These are phyloP conservation scores for Ophiothrix spiculata DNA, from an alignment of 35 echinoderm and acorn worm genomes.

Conservation along the genomic window DNA sequence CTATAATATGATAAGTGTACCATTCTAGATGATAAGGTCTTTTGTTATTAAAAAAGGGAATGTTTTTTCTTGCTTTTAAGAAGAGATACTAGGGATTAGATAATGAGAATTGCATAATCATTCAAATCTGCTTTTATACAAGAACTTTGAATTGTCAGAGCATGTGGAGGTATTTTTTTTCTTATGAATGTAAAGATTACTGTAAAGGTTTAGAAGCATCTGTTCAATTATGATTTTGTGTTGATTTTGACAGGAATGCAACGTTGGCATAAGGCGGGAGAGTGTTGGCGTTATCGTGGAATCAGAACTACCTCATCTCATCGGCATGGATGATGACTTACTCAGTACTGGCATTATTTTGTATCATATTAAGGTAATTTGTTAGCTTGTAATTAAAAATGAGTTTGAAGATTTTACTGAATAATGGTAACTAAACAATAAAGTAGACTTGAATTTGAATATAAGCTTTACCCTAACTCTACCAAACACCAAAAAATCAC, in stretches of 20 bases:
- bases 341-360: slow-evolving; percentile 91
- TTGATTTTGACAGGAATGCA: slow-evolving; percentile 74
- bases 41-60: too few relatives aligned
- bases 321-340: slow-evolving; percentile 90
- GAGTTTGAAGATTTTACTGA: too few relatives aligned
- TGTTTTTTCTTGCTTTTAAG: too few relatives aligned
- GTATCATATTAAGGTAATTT: slow-evolving; percentile 89
- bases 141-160: neutral
- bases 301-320: slow-evolving; percentile 97
- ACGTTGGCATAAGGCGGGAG: slow-evolving; percentile 83
- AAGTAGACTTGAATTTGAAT: too few relatives aligned
- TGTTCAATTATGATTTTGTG: neutral
- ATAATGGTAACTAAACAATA: too few relatives aligned
- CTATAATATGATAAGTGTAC: too few relatives aligned
- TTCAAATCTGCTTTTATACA: neutral
- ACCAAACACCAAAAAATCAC: too few relatives aligned
- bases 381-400: too few relatives aligned
- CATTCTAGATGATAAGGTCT: too few relatives aligned
- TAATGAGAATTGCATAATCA: neutral
- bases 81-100: too few relatives aligned
- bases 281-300: slow-evolving; percentile 96
- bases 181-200: neutral
- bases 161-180: neutral
- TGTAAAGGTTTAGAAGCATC: neutral
- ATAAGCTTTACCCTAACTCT: neutral